These are phyloP conservation scores for Origma solitaria DNA, from an alignment of 2,113 vertebrate genomes.

Conservation along the genomic window DNA sequence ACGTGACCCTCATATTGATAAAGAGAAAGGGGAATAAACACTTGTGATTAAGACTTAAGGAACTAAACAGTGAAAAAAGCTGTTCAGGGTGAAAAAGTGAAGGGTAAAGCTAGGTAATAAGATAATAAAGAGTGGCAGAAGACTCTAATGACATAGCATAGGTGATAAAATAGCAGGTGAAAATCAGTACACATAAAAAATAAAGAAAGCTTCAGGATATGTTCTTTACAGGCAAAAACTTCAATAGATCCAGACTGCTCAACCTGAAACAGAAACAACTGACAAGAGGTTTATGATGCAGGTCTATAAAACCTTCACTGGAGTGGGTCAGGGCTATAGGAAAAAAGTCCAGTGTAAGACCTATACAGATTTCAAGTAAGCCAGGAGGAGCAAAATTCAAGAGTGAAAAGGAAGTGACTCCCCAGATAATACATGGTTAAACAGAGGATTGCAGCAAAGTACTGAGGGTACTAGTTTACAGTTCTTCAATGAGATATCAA, in stretches of 20 bases:
- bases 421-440: background rate
- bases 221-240: background rate
- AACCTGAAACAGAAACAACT: background rate
- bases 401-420: background rate
- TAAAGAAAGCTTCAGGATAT: background rate
- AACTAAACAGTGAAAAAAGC: background rate
- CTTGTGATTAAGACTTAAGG: background rate
- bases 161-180: background rate
- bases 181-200: background rate
- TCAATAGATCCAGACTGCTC: background rate
- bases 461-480: background rate
- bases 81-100: background rate
- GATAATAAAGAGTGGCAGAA: background rate
- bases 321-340: background rate
- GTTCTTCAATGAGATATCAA: background rate
- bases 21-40: background rate
- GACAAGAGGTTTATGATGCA: background rate
- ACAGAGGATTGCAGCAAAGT: background rate
- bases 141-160: background rate
- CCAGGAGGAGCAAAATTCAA: background rate
- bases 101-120: background rate
- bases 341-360: background rate
- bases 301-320: background rate
- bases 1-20: accelerated
- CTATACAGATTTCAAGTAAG: background rate